Base-by-base conservation (phyloP, 2,113 vertebrate genomes). In the Strix aluco region DNA sequence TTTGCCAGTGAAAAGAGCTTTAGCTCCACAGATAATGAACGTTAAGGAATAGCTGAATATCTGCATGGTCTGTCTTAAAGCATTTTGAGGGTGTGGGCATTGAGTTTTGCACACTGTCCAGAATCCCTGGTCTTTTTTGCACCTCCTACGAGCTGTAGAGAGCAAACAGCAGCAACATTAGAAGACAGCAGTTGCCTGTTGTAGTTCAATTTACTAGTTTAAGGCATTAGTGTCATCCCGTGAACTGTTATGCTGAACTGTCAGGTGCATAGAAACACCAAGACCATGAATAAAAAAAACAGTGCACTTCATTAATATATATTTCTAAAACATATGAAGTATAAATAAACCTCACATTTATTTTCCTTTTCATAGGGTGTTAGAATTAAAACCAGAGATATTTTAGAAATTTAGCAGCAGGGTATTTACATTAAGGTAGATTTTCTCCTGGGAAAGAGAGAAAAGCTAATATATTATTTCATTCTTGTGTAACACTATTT, bases 21-120 rank as follows among this genome's bases (percentile, higher is more conserved):
- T 10, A 80, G 6, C 7, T 72, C 11, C 44, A 21, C 1, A 1
- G 44, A 17, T 13, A 23, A 49, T 2, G 4, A 78, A 38, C 0
- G 0, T 11, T 65, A 42, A 30, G 36, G 17, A 75, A 30, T 5
- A 15, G 12, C 9, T 52, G 16, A 73, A 6, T 42, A 81, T 51
- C 40, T 75, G 14, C 18, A 42, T 13, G 4, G 1, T 52, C 13
- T n/a, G 2, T 34, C 26, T n/a, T 38, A 65, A 51, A 75, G 21
- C 2, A 9, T 47, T 78, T 72, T 23, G n/a, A 57, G 14, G 4
- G 13, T 3, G 19, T n/a, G 5, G 8, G 27, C 12, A 0, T 9
- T 44, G 13, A 13, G 3, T 7, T 86, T 67, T 49, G 36, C 3
- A 7, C 6, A 26, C 20, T 36, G 4, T n/a, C 23, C 32, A 49